These are phyloP conservation scores for Leucophora obtusa DNA, from an alignment of 2,888 invertebrate species.

Conservation along the genomic window DNA sequence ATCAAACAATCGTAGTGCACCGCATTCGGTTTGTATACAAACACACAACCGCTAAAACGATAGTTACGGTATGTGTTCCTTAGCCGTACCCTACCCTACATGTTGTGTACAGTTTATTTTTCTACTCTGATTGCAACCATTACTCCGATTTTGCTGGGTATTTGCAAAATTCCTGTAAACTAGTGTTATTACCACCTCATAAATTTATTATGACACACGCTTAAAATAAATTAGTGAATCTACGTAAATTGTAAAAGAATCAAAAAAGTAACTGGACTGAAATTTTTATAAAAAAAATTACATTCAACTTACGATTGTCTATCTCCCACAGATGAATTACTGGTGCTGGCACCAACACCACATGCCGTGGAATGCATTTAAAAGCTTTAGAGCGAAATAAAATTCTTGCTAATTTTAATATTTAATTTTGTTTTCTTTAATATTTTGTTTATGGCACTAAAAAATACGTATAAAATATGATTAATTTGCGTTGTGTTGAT, in stretches of 20 bases:
- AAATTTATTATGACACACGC: conserved; percentile 12
- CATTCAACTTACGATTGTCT: conserved; percentile 70
- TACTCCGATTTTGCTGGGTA: no score
- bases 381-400: conserved; percentile 57
- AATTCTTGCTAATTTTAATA: neutral
- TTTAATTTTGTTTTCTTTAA: conserved; percentile 1
- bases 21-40: no score
- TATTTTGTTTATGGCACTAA: conserved; percentile 10
- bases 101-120: no score
- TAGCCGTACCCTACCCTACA: no score
- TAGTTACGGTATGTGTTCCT: no score
- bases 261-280: neutral
- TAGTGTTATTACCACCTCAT: conserved; percentile 4
- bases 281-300: neutral
- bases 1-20: no score
- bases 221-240: conserved; percentile 17
- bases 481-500: conserved; percentile 30
- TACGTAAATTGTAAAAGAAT: neutral
- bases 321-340: conserved; percentile 47
- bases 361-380: conserved; percentile 76
- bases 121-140: no score
- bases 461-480: conserved; percentile 22
- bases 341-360: conserved; percentile 72
- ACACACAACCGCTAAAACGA: no score
- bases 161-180: no score